Evolutionary conservation across 2,797 vertebrate species (phyloP).

Genomic region (Rhincodon typus): DNA sequence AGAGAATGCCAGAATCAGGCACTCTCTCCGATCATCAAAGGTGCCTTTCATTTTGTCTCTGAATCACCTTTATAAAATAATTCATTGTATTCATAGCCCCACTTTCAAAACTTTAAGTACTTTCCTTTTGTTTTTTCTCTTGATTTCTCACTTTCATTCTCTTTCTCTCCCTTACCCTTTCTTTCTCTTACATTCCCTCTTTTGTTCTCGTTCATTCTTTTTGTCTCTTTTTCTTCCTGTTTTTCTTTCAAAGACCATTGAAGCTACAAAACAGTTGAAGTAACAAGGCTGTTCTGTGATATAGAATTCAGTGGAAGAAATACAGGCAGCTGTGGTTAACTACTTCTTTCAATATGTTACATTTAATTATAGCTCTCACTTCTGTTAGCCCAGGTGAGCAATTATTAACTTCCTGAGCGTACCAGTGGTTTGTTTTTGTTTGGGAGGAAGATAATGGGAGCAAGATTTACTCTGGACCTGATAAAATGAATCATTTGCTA

Average conservation of each 20-base stretch:
- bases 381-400: neutral
- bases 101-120: no score
- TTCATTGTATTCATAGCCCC: no score
- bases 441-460: neutral
- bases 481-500: neutral
- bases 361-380: slow-evolving; percentile 13
- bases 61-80: neutral
- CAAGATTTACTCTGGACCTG: neutral
- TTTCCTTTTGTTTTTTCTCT: neutral
- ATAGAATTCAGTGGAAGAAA: neutral
- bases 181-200: neutral
- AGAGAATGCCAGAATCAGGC: neutral
- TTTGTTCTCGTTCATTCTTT: neutral
- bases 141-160: neutral
- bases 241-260: neutral
- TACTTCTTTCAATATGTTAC: neutral
- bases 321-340: neutral
- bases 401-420: slow-evolving; percentile 15
- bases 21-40: neutral
- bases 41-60: neutral
- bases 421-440: neutral
- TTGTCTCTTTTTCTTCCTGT: neutral
- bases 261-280: neutral
- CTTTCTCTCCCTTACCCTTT: neutral
- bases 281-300: neutral